These are phyloP conservation scores for Perdita meconis DNA, from an alignment of 2,888 invertebrate species.

Conservation along the genomic window DNA sequence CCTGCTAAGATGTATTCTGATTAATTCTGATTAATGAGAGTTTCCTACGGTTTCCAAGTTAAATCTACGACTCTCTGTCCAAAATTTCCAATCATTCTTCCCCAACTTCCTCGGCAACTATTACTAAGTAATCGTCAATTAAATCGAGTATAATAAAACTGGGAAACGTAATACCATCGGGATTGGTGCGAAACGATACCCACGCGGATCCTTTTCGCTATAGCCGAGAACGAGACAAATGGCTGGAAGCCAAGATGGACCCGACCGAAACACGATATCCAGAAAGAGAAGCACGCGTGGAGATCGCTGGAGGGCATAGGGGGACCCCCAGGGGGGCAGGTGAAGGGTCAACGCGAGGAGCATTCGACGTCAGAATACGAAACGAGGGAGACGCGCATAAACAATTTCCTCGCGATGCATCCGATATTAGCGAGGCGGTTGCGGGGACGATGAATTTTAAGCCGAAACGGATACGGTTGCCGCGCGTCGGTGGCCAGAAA, in stretches of 20 bases:
- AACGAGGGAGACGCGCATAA: slow-evolving; percentile 15
- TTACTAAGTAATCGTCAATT: too few relatives aligned
- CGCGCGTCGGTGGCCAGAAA: slow-evolving; percentile 35
- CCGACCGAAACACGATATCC: slow-evolving; percentile 5
- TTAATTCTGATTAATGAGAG: too few relatives aligned
- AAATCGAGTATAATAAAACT: too few relatives aligned
- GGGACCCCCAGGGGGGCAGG: background rate
- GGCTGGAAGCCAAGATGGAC: background rate
- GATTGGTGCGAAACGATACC: background rate
- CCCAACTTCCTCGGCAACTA: too few relatives aligned
- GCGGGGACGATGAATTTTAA: slow-evolving; percentile 61
- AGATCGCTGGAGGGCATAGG: background rate
- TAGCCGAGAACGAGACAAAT: background rate
- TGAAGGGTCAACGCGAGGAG: slow-evolving; percentile 1
- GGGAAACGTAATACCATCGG: background rate
- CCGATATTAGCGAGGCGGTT: slow-evolving; percentile 34
- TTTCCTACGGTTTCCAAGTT: too few relatives aligned
- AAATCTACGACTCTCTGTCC: too few relatives aligned
- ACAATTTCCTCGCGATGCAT: slow-evolving; percentile 43
- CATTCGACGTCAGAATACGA: slow-evolving; percentile 11
- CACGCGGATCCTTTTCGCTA: background rate
- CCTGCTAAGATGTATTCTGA: too few relatives aligned
- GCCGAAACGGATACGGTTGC: slow-evolving; percentile 41
- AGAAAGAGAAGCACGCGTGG: background rate
- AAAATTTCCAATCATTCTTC: too few relatives aligned